phyloP scores from a whole-genome alignment of 2,888 invertebrate genomes.

The Endotricha flammealis region DNA sequence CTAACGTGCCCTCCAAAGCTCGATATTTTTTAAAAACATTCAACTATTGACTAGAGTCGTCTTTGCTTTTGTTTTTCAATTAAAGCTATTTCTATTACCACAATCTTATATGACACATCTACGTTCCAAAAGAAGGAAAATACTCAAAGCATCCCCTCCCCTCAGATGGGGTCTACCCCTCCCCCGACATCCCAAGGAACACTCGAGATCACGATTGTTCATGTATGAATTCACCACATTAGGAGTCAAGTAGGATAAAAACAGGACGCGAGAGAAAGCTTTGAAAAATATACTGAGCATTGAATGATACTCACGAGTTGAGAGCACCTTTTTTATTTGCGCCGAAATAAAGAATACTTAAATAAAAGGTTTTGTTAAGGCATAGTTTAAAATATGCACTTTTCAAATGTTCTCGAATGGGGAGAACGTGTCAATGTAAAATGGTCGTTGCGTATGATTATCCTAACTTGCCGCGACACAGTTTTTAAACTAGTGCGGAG shows the following conservation, averaged over 20 bases:
- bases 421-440: too few relatives aligned
- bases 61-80: too few relatives aligned
- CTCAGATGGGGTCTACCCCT: constrained; percentile 22
- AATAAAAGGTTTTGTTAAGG: constrained; percentile 1
- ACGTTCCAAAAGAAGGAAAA: constrained; percentile 57
- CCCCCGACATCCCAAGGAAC: constrained; percentile 37
- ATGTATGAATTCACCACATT: constrained; percentile 86
- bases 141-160: constrained; percentile 25
- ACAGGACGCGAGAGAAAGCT: constrained; percentile 67
- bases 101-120: too few relatives aligned
- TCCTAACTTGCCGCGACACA: too few relatives aligned
- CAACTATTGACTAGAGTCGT: too few relatives aligned
- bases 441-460: too few relatives aligned
- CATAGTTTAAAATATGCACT: background rate
- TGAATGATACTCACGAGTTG: constrained; percentile 58
- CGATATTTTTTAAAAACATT: too few relatives aligned
- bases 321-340: constrained; percentile 39
- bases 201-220: constrained; percentile 75
- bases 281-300: constrained; percentile 64
- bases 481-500: too few relatives aligned
- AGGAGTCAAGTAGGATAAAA: constrained; percentile 81
- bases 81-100: too few relatives aligned
- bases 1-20: too few relatives aligned
- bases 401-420: too few relatives aligned
- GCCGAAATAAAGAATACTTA: constrained; percentile 19